Conservation (phyloP, 2,797 vertebrate species). For the Danionella dracula region DNA sequence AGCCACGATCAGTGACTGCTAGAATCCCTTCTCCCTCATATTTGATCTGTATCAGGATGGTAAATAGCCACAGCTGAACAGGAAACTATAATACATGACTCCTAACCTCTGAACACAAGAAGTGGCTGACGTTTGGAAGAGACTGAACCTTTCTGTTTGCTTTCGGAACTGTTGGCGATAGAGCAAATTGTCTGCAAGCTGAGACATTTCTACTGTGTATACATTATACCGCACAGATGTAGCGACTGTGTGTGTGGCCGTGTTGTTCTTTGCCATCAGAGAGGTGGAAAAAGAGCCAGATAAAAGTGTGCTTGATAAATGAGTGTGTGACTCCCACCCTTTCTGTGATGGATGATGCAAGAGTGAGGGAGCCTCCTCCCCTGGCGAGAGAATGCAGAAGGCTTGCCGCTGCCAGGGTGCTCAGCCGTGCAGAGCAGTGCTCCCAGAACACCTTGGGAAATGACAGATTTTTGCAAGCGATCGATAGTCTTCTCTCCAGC, state of each 20-base stretch:
- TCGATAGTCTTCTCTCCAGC: constrained; percentile 39
- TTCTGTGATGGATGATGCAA: constrained; percentile 67
- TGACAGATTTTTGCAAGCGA: constrained; percentile 41
- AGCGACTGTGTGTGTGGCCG: constrained; percentile 17
- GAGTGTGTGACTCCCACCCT: constrained; percentile 43
- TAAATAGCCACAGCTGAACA: neutral
- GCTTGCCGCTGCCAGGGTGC: constrained; percentile 1
- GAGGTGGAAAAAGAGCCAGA: constrained; percentile 18
- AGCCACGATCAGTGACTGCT: neutral
- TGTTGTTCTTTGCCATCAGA: constrained; percentile 25
- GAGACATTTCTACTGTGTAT: neutral
- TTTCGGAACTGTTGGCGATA: neutral
- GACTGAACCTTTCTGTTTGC: neutral
- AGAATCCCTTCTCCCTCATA: neutral
- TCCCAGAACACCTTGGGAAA: constrained; percentile 43
- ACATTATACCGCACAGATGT: neutral
- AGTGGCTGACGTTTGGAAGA: neutral
- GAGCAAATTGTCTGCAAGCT: neutral
- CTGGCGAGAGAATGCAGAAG: constrained; percentile 32
- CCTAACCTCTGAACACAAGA: neutral
- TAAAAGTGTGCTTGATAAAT: constrained; percentile 61
- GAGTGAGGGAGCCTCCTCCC: constrained; percentile 38
- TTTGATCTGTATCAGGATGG: neutral
- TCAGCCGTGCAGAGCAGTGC: constrained; percentile 20
- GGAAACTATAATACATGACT: neutral